Percentiles rank a stretch among this genome's conserved stretches.
Conservation (phyloP, 2,797 vertebrate genomes). For the Catostomus latipinnis region DNA sequence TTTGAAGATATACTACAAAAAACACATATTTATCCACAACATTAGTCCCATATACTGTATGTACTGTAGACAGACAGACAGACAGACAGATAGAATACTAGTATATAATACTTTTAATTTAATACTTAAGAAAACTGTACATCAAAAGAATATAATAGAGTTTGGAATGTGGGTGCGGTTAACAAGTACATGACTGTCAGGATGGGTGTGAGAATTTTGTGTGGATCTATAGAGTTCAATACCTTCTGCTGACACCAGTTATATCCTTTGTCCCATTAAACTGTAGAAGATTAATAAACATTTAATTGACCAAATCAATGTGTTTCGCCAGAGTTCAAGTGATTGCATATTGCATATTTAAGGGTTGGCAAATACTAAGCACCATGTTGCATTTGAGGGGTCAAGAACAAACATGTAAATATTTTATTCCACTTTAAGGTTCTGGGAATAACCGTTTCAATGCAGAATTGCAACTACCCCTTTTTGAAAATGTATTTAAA, state of each 20-base stretch:
- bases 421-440: not conserved
- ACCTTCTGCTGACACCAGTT: not conserved
- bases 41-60: too few relatives aligned
- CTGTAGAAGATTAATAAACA: not conserved
- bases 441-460: not conserved
- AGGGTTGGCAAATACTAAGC: not conserved
- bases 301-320: not conserved
- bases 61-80: too few relatives aligned
- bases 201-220: constrained; percentile 21
- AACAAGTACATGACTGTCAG: not conserved
- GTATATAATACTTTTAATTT: too few relatives aligned
- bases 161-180: constrained; percentile 29
- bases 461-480: not conserved
- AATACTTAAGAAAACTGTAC: not conserved
- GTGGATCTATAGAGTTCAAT: not conserved
- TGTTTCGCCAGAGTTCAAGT: not conserved
- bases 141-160: not conserved
- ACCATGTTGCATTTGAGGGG: not conserved
- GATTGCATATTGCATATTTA: not conserved
- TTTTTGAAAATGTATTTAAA: not conserved
- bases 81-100: too few relatives aligned
- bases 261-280: not conserved
- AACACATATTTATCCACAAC: too few relatives aligned
- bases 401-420: not conserved
- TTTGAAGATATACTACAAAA: too few relatives aligned